These are phyloP conservation scores for Spea hammondii DNA, from an alignment of 2,797 vertebrate genomes.

Conservation along the genomic window DNA sequence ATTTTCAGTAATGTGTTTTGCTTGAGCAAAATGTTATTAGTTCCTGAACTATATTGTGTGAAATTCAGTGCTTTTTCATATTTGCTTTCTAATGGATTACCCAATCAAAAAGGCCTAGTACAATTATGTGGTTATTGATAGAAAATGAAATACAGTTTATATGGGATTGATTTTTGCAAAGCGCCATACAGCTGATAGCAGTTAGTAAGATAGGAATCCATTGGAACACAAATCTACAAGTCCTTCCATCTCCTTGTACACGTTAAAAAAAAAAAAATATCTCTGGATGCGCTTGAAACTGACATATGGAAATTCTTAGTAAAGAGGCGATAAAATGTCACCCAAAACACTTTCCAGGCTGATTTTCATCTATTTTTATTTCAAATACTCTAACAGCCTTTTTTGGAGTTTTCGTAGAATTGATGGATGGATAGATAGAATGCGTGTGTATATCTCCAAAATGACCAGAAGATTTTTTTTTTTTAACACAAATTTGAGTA, in stretches of 20 bases:
- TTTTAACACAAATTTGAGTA: no score
- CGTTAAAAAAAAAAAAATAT: neutral
- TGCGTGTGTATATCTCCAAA: neutral
- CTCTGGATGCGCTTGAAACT: slow-evolving; percentile 4
- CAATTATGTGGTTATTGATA: slow-evolving; percentile 39
- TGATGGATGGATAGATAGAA: neutral
- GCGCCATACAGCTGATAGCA: slow-evolving; percentile 13
- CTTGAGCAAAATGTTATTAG: neutral
- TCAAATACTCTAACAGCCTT: neutral
- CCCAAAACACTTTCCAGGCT: slow-evolving; percentile 38
- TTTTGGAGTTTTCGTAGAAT: neutral
- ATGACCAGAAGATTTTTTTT: no score
- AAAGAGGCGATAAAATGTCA: slow-evolving; percentile 36
- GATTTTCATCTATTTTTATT: slow-evolving; percentile 26
- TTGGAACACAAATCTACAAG: slow-evolving; percentile 21
- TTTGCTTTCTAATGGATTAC: slow-evolving; percentile 33
- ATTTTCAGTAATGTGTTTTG: slow-evolving; percentile 18
- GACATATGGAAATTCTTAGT: slow-evolving; percentile 38
- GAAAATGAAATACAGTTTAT: slow-evolving; percentile 38
- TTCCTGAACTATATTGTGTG: neutral
- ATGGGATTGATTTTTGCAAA: slow-evolving; percentile 38
- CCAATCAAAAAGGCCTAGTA: slow-evolving; percentile 35
- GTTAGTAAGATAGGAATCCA: slow-evolving; percentile 24
- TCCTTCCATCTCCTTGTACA: slow-evolving; percentile 26
- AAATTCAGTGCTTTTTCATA: slow-evolving; percentile 33